Evolutionary conservation across 2,113 vertebrate genomes (phyloP).

Genomic region (Tetrax tetrax): DNA sequence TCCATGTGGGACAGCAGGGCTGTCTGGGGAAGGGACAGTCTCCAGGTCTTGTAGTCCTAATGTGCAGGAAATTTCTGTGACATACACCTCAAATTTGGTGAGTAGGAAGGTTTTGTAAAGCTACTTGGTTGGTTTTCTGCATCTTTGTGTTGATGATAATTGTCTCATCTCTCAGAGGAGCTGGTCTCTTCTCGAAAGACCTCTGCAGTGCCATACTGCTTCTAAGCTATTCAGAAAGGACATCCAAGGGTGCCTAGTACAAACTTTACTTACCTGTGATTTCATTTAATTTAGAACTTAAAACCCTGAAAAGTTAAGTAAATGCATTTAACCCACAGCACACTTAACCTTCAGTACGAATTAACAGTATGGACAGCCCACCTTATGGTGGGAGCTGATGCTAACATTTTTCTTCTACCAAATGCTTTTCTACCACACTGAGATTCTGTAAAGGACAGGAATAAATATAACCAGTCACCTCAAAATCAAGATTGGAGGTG

Average conservation of each 20-base stretch:
- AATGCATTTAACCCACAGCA: neutral
- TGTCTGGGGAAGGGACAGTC: neutral
- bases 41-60: neutral
- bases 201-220: neutral
- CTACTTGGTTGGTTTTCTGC: neutral
- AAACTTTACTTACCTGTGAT: neutral
- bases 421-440: slow-evolving; percentile 34
- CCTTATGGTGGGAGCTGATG: neutral
- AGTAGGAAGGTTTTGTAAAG: neutral
- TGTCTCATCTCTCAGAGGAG: neutral
- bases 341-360: neutral
- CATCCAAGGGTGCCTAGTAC: neutral
- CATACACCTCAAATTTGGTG: rapidly evolving
- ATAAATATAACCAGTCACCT: slow-evolving; percentile 70
- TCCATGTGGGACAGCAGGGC: rapidly evolving
- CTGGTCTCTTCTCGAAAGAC: neutral
- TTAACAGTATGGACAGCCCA: neutral
- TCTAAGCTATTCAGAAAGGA: neutral
- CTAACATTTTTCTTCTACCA: slow-evolving; percentile 33
- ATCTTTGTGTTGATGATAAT: neutral
- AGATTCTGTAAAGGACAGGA: slow-evolving; percentile 55
- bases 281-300: neutral
- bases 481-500: slow-evolving; percentile 67
- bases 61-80: neutral
- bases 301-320: neutral